phyloP scores from a whole-genome alignment of 2,113 vertebrate species.

The Saguinus midas region DNA sequence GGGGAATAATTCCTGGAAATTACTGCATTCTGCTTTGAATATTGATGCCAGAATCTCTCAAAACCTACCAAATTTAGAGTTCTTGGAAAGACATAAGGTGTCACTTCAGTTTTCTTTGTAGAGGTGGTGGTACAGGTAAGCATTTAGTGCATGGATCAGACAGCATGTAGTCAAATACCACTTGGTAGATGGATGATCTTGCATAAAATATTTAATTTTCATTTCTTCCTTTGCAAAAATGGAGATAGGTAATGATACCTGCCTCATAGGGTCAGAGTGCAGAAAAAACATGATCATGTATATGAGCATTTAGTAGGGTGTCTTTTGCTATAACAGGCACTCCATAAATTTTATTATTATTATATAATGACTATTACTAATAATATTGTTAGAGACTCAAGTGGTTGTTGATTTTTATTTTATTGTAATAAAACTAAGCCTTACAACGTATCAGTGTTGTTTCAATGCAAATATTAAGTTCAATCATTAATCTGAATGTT shows the following conservation, averaged over 20 bases:
- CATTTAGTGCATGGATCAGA: neutral
- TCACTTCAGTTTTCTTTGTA: neutral
- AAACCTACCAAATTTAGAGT: neutral
- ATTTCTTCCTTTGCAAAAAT: neutral
- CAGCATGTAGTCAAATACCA: neutral
- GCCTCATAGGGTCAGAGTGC: neutral
- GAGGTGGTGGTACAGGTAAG: neutral
- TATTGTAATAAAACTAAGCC: neutral
- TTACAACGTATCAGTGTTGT: neutral
- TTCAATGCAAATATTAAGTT: conserved; percentile 6
- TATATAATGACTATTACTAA: neutral
- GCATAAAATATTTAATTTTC: neutral
- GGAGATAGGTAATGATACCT: neutral
- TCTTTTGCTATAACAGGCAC: neutral
- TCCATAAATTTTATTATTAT: neutral
- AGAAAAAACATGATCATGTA: neutral
- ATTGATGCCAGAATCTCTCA: neutral
- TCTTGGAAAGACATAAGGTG: neutral
- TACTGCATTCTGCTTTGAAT: neutral
- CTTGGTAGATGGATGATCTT: neutral
- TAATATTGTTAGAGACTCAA: neutral
- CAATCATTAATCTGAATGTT: neutral
- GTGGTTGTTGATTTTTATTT: neutral
- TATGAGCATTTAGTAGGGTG: neutral
- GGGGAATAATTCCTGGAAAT: neutral